Percentiles rank a stretch among this genome's conserved stretches.
Evolutionary conservation across 2,797 vertebrate genomes (phyloP).

Genomic region (Gadopsis marmoratus): DNA sequence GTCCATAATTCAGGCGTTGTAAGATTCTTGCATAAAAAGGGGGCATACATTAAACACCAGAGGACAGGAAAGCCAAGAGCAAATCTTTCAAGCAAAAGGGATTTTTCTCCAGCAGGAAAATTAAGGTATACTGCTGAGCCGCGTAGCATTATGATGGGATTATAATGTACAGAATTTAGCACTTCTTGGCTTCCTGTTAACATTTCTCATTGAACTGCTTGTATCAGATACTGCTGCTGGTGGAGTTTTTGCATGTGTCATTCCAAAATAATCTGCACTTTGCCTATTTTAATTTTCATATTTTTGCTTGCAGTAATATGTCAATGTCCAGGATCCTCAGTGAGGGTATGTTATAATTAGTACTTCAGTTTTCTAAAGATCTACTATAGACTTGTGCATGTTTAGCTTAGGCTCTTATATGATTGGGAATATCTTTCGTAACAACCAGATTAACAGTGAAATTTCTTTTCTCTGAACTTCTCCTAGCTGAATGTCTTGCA

Average conservation of each 20-base stretch:
- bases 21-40: constrained; percentile 50
- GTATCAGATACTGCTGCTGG: not conserved
- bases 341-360: not conserved
- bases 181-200: not conserved
- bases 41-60: constrained; percentile 24
- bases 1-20: constrained; percentile 60
- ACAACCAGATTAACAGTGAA: not conserved
- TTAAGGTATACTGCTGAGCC: constrained; percentile 28
- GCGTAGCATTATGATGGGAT: constrained; percentile 24
- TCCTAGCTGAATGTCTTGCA: not conserved
- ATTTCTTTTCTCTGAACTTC: not conserved
- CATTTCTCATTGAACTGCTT: not conserved
- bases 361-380: not conserved
- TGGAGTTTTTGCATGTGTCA: not conserved
- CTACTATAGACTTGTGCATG: not conserved
- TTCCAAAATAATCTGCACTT: not conserved
- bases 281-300: not conserved
- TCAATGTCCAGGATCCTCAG: not conserved
- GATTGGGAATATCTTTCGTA: not conserved
- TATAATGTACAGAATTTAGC: constrained; percentile 20
- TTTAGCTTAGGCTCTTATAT: not conserved
- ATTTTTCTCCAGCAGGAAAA: constrained; percentile 37
- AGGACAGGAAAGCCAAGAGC: constrained; percentile 18
- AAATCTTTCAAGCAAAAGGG: constrained; percentile 42
- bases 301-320: not conserved